Base-by-base conservation (phyloP, 1,140 invertebrate genomes). In the Drosophila tani region DNA sequence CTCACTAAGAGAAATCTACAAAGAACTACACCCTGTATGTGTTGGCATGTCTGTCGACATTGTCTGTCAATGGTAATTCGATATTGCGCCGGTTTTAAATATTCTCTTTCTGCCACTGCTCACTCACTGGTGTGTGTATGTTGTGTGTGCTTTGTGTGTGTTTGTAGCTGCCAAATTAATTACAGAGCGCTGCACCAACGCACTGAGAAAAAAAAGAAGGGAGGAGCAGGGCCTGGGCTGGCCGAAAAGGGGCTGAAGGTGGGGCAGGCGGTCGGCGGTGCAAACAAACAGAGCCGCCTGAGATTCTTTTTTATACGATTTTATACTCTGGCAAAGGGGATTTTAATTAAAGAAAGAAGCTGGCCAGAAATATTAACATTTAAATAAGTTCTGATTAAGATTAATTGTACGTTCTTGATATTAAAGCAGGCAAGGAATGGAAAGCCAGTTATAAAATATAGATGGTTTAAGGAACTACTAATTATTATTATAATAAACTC, bases 131-230 rank as follows among this genome's bases (percentile, higher is more conserved):
- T 40, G 29, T 51, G 38, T 63, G 40, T 57, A 27, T 51, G 41
- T 63, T 63, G 40, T 57, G 35, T 51, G 41, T 63, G 47, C 27
- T 58, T 57, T 81, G 57, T 68, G 47, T 64, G 65, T 49, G 45
- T 35, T 35, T 76, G 59, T 70, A 86, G 83, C 83, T 87, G 84
- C 83, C 83, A 86, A 86, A 86, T 86, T 88, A 86, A 86, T 86
- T 86, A 86, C 83, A 86, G 83, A 86, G 83, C 82, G 80, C 82
- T 86, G 83, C 82, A 87, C 79, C 79, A 86, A 80, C 82, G 80
- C 70, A 73, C 51, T 58, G 69, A 59, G 66, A 70, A 17, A 73
- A 59, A 50, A 50, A 49, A 40, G 17, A 11, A 7, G 43, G 45
- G 29, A 41, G 55, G 45, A 63, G 57, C 38, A 29, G 43, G 19